Base-by-base conservation (phyloP, 2,888 invertebrate species). In the Sinohyriopsis cumingii region DNA sequence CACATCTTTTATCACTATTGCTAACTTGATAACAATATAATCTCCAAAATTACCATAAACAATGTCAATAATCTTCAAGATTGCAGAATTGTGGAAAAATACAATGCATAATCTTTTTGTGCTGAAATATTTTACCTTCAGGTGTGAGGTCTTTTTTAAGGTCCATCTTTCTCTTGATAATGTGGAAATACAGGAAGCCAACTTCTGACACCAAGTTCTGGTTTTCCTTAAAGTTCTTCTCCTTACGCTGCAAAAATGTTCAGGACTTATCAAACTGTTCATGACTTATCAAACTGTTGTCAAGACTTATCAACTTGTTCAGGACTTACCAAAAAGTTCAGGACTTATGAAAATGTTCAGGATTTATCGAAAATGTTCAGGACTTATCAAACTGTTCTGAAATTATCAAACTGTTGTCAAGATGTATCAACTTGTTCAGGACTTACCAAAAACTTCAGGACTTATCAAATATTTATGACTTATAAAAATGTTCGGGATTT, bases 121-220 rank as follows among this genome's bases (percentile, higher is more conserved):
- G 28, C 19, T 33, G 3, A 9, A 28, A 15, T 18, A 5, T 54
- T 54, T 28, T 59, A 68, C 68, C 64, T 59, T 68, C 64, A n/a
- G 20, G 20, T 19, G 45, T 64, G 22, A 68, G 25, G 28, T 25
- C 25, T 1, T 56, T 61, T 20, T 68, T 55, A 25, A 68, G 56
- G 28, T 63, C 68, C 54, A 64, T 57, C 55, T 68, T 63, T 6
- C 68, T 53, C 19, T 59, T 55, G 45, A 68, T 20, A n/a, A 68
- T 64, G 55, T 68, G 68, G 54, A 68, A 68, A 54, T 62, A 68
- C 1, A 64, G 59, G 28, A 64, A 68, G 19, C 68, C 68, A 24
- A 33, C 33, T 54, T 59, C 64, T 24, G 54, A 25, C 28, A 68
- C 59, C 7, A 64, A 15, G 9, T 68, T 64, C n/a, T 64, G 20